Conservation (phyloP, 1,140 invertebrate species). For the Musca vetustissima region DNA sequence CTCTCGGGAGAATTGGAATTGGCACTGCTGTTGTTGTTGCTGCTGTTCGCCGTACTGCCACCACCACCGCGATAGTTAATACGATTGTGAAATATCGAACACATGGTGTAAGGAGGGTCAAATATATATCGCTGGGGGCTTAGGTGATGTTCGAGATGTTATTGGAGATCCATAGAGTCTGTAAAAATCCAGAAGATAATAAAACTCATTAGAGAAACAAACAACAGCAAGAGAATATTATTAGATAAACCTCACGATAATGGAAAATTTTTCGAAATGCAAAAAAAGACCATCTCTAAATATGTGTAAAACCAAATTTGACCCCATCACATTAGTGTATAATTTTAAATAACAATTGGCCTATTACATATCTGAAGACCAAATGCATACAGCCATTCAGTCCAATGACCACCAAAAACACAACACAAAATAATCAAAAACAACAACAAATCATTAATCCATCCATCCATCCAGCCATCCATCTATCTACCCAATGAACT, state of each 20-base stretch:
- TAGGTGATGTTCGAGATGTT: background rate
- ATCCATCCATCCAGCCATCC: background rate
- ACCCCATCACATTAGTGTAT: too few species aligned
- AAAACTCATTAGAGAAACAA: background rate
- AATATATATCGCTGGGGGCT: too few species aligned
- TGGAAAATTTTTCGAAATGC: too few species aligned
- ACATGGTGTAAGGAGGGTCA: constrained; percentile 36
- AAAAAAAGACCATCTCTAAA: too few species aligned
- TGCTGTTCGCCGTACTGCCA: constrained; percentile 37
- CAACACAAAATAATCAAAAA: too few species aligned
- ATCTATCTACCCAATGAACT: background rate
- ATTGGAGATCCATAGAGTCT: background rate
- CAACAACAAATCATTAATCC: too few species aligned
- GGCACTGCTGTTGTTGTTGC: constrained; percentile 2
- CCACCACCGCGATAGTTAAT: constrained; percentile 50
- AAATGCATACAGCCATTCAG: too few species aligned
- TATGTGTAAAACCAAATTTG: too few species aligned
- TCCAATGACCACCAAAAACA: too few species aligned
- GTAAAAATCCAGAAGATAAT: background rate
- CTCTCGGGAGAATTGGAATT: constrained; percentile 28
- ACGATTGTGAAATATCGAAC: constrained; percentile 54
- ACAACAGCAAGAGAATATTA: background rate
- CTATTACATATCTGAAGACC: too few species aligned
- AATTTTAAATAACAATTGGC: too few species aligned
- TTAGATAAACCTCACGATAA: too few species aligned